These are phyloP conservation scores for Anguilla rostrata DNA, from an alignment of 2,113 vertebrate genomes.

Conservation along the genomic window DNA sequence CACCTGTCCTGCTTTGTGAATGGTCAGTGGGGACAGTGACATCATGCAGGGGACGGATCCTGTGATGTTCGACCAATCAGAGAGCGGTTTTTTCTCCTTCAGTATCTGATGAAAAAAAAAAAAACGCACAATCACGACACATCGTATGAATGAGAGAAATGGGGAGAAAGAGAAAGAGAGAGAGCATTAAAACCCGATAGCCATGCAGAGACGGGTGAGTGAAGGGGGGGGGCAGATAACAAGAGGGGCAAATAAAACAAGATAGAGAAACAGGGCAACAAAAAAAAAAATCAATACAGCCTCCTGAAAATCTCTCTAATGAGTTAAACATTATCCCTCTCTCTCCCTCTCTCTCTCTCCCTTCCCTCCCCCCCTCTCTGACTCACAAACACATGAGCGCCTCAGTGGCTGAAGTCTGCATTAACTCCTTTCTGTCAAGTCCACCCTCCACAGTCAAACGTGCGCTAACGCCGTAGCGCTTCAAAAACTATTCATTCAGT, in stretches of 20 bases:
- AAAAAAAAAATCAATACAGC: constrained; percentile 19
- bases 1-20: constrained; percentile 65
- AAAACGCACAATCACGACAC: constrained; percentile 20
- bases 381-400: constrained; percentile 64
- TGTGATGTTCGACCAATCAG: constrained; percentile 65
- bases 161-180: not conserved
- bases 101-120: constrained; percentile 52
- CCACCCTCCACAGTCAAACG: constrained; percentile 12
- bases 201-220: not conserved
- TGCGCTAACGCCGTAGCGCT: constrained; percentile 10
- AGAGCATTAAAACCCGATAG: not conserved
- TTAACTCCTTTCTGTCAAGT: constrained; percentile 47
- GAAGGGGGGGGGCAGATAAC: not conserved
- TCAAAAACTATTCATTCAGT: constrained; percentile 24
- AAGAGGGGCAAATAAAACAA: not conserved
- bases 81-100: constrained; percentile 66
- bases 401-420: constrained; percentile 37
- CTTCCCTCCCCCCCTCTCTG: constrained; percentile 36
- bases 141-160: not conserved
- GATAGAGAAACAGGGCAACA: constrained; percentile 7
- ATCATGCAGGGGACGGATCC: constrained; percentile 69
- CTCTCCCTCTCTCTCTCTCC: constrained; percentile 15
- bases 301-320: constrained; percentile 32
- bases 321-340: constrained; percentile 51
- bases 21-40: constrained; percentile 58